Conservation (phyloP, 2,797 vertebrate species). For the Esox masquinongy region DNA sequence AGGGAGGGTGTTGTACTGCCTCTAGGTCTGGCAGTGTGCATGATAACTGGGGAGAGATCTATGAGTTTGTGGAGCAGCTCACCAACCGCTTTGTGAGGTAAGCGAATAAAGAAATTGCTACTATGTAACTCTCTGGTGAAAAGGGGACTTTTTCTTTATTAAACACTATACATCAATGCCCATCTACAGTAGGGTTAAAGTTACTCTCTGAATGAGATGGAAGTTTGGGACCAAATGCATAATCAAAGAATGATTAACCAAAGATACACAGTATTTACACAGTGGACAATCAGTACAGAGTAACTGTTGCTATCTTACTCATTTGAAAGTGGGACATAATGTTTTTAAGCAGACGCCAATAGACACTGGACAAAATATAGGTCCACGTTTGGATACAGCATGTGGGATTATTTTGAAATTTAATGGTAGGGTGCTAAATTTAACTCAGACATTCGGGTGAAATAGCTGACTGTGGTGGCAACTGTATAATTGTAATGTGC, state of each 20-base stretch:
- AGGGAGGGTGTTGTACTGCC: conserved; percentile 11
- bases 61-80: conserved; percentile 88
- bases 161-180: neutral
- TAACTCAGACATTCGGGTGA: conserved; percentile 34
- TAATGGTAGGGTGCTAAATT: conserved; percentile 67
- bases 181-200: neutral
- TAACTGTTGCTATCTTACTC: conserved; percentile 8
- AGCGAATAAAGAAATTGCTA: neutral
- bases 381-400: conserved; percentile 41
- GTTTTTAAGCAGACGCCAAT: conserved; percentile 44
- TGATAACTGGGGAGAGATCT: conserved; percentile 90
- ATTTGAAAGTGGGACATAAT: conserved; percentile 40
- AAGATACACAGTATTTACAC: neutral
- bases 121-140: neutral
- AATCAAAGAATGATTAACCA: conserved; percentile 16
- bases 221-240: neutral
- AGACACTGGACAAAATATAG: conserved; percentile 30
- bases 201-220: neutral
- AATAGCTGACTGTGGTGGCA: conserved; percentile 55
- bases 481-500: conserved; percentile 7
- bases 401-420: conserved; percentile 63
- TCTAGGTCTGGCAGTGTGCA: conserved; percentile 90
- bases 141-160: no score
- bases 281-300: neutral
- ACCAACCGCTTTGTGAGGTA: conserved; percentile 93